These are phyloP conservation scores for Sclerodermus sp. DNA, from an alignment of 2,888 invertebrate species.

Conservation along the genomic window DNA sequence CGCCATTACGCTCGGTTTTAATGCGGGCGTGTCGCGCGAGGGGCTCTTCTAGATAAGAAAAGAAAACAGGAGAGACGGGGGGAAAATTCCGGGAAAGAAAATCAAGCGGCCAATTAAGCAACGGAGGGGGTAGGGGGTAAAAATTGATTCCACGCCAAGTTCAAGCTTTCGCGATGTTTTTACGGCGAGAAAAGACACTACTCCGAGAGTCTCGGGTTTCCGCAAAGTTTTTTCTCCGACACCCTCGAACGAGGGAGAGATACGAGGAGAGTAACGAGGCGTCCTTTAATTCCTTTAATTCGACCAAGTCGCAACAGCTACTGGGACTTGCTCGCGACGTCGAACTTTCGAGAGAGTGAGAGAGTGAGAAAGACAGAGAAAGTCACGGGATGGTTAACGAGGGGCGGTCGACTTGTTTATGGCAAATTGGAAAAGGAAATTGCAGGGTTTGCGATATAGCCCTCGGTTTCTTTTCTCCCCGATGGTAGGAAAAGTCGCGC, in stretches of 20 bases:
- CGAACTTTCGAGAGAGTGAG: slow-evolving; percentile 27
- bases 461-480: slow-evolving; percentile 2
- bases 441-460: slow-evolving; percentile 44
- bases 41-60: too few relatives aligned
- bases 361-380: slow-evolving; percentile 11
- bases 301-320: slow-evolving; percentile 31
- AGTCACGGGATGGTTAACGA: slow-evolving; percentile 45
- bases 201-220: slow-evolving; percentile 3
- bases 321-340: slow-evolving; percentile 16
- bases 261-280: slow-evolving; percentile 50
- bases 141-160: slow-evolving; percentile 9
- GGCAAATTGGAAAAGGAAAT: slow-evolving; percentile 57
- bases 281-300: slow-evolving; percentile 52
- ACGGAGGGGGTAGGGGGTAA: slow-evolving; percentile 1
- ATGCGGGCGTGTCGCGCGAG: slow-evolving; percentile 29
- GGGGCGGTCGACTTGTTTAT: slow-evolving; percentile 52
- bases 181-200: background rate
- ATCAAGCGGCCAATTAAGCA: too few relatives aligned
- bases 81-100: too few relatives aligned
- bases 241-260: slow-evolving; percentile 24
- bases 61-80: too few relatives aligned
- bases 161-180: too few relatives aligned
- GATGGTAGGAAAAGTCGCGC: too few relatives aligned
- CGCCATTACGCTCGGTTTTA: slow-evolving; percentile 43
- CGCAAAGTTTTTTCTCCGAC: background rate